Conservation (phyloP, 2,797 vertebrate genomes). For the Argentina silus region DNA sequence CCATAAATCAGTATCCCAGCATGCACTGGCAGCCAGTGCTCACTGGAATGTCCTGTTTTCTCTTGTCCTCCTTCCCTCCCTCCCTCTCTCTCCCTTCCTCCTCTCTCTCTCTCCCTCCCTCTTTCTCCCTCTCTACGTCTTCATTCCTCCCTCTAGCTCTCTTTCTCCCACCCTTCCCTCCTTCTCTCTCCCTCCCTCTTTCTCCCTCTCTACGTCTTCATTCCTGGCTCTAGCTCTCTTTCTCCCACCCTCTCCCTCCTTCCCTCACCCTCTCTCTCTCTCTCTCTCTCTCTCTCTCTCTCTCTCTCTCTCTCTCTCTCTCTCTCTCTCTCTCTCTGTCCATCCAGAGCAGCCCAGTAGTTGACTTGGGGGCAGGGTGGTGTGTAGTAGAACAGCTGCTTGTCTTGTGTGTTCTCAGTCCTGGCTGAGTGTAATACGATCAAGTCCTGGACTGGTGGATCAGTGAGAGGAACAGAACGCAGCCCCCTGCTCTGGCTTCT, state of each 20-base stretch:
- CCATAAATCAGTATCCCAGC: slow-evolving; percentile 67
- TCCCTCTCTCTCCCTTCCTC: slow-evolving; percentile 23
- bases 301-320: not conserved
- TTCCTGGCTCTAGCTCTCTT: not conserved
- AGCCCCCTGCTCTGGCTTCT: slow-evolving; percentile 72
- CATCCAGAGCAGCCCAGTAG: not conserved
- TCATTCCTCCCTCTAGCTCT: not conserved
- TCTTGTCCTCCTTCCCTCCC: slow-evolving; percentile 40
- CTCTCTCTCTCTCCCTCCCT: not conserved
- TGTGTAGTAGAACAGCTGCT: slow-evolving; percentile 35
- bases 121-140: not conserved
- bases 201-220: not conserved
- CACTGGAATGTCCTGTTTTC: slow-evolving; percentile 59
- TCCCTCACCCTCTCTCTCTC: not conserved
- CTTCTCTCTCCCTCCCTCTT: not conserved
- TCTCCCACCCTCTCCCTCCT: not conserved
- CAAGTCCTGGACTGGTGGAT: slow-evolving; percentile 62
- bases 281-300: not conserved
- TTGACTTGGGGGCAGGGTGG: slow-evolving; percentile 31
- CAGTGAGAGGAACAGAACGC: slow-evolving; percentile 67
- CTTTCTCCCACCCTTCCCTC: not conserved
- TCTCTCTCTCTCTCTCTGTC: not conserved
- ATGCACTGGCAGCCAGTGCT: slow-evolving; percentile 51
- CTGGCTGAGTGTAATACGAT: slow-evolving; percentile 67
- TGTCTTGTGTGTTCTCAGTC: slow-evolving; percentile 47